phyloP scores from a whole-genome alignment of 2,888 invertebrate genomes.

The Sminthurides aquaticus region DNA sequence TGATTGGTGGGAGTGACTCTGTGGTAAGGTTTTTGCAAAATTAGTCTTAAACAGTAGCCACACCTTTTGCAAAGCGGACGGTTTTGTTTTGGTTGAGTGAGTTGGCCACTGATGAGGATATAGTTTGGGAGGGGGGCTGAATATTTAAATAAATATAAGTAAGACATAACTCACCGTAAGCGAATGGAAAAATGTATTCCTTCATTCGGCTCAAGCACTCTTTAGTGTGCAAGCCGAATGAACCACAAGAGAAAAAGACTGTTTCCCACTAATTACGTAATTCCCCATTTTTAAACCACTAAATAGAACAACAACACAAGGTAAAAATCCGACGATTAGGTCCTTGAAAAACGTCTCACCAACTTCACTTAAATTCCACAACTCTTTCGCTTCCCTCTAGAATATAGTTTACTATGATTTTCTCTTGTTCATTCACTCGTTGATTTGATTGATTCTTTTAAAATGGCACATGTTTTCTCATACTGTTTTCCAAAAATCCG shows the following conservation, averaged over 20 bases:
- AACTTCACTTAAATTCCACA: not conserved
- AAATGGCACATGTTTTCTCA: not conserved
- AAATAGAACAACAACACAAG: not conserved
- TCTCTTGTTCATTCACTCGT: too few relatives aligned
- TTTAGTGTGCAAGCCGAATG: conserved; percentile 15
- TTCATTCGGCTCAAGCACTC: conserved; percentile 31
- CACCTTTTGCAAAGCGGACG: too few relatives aligned
- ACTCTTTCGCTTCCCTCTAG: not conserved
- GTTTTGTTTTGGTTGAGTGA: too few relatives aligned
- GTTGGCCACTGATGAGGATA: too few relatives aligned
- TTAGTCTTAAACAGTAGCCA: too few relatives aligned
- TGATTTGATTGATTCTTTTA: not conserved
- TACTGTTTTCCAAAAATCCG: not conserved
- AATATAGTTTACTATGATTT: too few relatives aligned
- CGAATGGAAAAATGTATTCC: conserved; percentile 38
- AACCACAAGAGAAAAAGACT: not conserved
- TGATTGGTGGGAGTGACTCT: too few relatives aligned
- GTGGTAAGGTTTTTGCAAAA: too few relatives aligned
- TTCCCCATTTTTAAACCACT: not conserved
- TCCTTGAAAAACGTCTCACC: not conserved
- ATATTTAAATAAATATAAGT: not conserved
- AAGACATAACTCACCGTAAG: conserved; percentile 31
- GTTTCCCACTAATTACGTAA: not conserved
- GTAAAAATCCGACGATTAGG: not conserved
- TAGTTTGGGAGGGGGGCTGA: too few relatives aligned